Evolutionary conservation across 2,888 invertebrate genomes (phyloP), one percentile per base, ranked within the genome.

Genomic region (Scrobipalpa atriplicella): DNA sequence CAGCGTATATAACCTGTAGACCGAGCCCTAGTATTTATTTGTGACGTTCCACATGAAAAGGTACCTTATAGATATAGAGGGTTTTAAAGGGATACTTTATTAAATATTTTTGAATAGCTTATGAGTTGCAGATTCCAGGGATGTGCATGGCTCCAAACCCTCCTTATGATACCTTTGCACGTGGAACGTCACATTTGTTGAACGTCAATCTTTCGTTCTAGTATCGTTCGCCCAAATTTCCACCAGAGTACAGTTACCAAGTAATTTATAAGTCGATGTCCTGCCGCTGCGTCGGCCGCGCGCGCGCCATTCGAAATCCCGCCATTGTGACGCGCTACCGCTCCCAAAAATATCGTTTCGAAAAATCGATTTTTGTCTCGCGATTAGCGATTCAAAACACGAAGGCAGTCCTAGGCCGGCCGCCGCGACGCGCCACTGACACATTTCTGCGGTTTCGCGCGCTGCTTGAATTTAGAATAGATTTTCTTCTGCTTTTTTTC

Each of bases 181-280:
- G n/a, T n/a, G n/a, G n/a, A n/a, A n/a, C n/a, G n/a, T n/a, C n/a
- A n/a, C n/a, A 29, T 29, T 29, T 29, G 29, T 29, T 29, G 2
- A 29, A 5, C 36, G 13, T 8, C 19, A 71, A 70, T 16, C 41
- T 19, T 56, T 39, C 38, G 64, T 56, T 56, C 64, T 64, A 64
- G 56, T 54, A 56, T 18, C 11, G 60, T 21, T 9, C 56, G 29
- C 64, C 64, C 56, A 64, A 64, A 13, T 56, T 21, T n/a, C 19
- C 21, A 41, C 19, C 13, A 0, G 21, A 64, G 74, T 85, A 91
- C 90, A 89, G 91, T 92, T 90, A 90, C 88, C 84, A 89, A 89
- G 83, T 86, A 88, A 90, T 89, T 86, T 90, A 90, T 89, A 91
- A 92, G 90, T 90, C 86, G 91, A 88, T 89, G 91, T 91, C 91